Evolutionary conservation across 2,888 invertebrate species (phyloP).

Genomic region (Aplocera efformata): DNA sequence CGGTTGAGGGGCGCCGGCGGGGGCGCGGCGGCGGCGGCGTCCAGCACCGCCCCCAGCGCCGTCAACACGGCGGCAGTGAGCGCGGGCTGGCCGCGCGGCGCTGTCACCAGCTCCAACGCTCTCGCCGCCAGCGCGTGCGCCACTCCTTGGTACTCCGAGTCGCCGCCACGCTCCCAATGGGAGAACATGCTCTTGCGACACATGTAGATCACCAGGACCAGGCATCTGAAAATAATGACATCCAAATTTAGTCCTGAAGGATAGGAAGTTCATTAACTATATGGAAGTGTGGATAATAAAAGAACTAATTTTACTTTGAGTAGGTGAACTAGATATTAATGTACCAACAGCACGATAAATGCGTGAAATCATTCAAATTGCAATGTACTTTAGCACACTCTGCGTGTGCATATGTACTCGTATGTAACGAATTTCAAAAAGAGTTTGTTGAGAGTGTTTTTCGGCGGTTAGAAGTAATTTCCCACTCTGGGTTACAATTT

Average conservation of each 20-base stretch:
- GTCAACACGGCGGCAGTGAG: conserved; percentile 65
- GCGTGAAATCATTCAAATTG: too few species aligned
- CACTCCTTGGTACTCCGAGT: conserved; percentile 54
- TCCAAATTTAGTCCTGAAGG: background rate
- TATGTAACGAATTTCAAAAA: too few species aligned
- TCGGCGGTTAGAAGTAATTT: too few species aligned
- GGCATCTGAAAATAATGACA: conserved; percentile 80
- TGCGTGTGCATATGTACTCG: too few species aligned
- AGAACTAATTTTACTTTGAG: too few species aligned
- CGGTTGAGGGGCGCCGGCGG: conserved; percentile 29
- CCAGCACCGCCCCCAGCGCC: conserved; percentile 58
- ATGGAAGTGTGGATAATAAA: too few species aligned
- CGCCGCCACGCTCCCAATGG: conserved; percentile 64
- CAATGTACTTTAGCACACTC: too few species aligned
- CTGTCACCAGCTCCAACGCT: conserved; percentile 70
- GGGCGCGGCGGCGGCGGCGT: conserved; percentile 46
- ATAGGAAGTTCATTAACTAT: too few species aligned
- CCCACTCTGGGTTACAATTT: too few species aligned
- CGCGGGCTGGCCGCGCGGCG: conserved; percentile 75
- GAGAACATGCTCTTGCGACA: conserved; percentile 87
- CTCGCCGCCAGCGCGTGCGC: conserved; percentile 81
- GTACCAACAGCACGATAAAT: too few species aligned
- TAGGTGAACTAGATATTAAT: too few species aligned
- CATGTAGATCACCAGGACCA: conserved; percentile 92
- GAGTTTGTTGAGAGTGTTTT: too few species aligned